phyloP scores from a whole-genome alignment of 2,113 vertebrate genomes.

The Macrotus californicus region DNA sequence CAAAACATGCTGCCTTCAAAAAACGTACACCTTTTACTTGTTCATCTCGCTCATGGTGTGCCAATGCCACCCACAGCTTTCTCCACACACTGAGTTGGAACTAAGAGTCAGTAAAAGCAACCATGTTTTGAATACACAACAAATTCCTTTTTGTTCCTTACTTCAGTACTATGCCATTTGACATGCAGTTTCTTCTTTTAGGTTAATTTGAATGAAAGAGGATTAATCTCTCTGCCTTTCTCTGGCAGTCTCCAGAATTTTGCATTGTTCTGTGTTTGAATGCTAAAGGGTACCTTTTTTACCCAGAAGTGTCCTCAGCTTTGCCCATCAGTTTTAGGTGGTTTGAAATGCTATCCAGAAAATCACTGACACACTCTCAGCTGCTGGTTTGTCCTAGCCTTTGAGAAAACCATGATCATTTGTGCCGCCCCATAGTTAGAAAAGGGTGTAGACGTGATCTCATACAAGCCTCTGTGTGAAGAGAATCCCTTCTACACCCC shows the following conservation, averaged over 20 bases:
- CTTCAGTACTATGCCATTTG: slow-evolving; percentile 18
- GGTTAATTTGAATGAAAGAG: slow-evolving; percentile 16
- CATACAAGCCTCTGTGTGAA: neutral
- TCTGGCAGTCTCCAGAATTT: neutral
- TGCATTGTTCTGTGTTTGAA: neutral
- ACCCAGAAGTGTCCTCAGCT: neutral
- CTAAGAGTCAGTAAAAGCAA: slow-evolving; percentile 7
- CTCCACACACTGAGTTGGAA: neutral
- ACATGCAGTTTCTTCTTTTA: neutral
- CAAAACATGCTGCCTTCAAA: neutral
- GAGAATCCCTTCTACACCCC: neutral
- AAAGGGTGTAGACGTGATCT: neutral
- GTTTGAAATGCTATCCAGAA: neutral
- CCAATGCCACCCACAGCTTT: neutral
- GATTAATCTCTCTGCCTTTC: neutral
- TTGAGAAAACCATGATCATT: neutral
- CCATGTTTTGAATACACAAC: slow-evolving; percentile 33
- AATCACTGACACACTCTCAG: neutral
- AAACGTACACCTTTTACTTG: neutral
- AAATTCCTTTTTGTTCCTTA: slow-evolving; percentile 27
- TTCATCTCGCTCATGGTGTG: slow-evolving; percentile 44
- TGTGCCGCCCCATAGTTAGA: neutral
- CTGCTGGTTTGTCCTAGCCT: neutral
- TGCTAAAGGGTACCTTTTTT: neutral
- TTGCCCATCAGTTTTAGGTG: slow-evolving; percentile 12